phyloP scores from a whole-genome alignment of 1,140 invertebrate species.

The Rhysida immarginata region DNA sequence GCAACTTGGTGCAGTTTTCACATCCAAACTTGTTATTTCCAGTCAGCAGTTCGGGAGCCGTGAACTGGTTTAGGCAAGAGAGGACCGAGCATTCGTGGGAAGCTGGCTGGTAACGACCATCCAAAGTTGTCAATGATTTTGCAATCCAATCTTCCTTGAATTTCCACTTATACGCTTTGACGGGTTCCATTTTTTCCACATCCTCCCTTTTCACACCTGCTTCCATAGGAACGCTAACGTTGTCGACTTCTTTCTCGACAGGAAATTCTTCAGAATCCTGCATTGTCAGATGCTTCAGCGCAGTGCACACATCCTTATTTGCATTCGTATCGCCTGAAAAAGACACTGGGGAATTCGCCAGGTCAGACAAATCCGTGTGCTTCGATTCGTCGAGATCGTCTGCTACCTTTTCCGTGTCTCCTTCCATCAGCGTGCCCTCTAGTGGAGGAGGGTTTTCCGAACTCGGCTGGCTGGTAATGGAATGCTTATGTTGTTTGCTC shows the following conservation, averaged over 20 bases:
- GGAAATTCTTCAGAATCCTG: too few relatives aligned
- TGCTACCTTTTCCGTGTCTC: too few relatives aligned
- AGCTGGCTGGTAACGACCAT: slow-evolving; percentile 46
- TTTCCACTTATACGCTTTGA: background rate
- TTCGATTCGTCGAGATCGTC: too few relatives aligned
- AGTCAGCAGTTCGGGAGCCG: slow-evolving; percentile 66
- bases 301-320: too few relatives aligned
- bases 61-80: slow-evolving; percentile 83
- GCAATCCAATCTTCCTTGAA: slow-evolving; percentile 21
- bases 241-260: too few relatives aligned
- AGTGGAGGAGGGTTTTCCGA: too few relatives aligned
- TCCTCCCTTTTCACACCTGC: background rate
- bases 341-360: too few relatives aligned
- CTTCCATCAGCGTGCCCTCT: too few relatives aligned
- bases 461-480: slow-evolving; percentile 2
- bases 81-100: slow-evolving; percentile 62
- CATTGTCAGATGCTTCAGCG: too few relatives aligned
- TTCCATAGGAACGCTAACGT: background rate
- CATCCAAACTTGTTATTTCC: slow-evolving; percentile 86
- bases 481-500: background rate
- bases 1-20: slow-evolving; percentile 59
- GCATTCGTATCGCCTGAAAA: too few relatives aligned
- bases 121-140: slow-evolving; percentile 18
- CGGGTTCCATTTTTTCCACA: background rate
- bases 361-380: too few relatives aligned